Percentiles rank a stretch among this genome's conserved stretches.
Conservation (phyloP, 1,140 invertebrate species). For the Diachasmimorpha longicaudata region DNA sequence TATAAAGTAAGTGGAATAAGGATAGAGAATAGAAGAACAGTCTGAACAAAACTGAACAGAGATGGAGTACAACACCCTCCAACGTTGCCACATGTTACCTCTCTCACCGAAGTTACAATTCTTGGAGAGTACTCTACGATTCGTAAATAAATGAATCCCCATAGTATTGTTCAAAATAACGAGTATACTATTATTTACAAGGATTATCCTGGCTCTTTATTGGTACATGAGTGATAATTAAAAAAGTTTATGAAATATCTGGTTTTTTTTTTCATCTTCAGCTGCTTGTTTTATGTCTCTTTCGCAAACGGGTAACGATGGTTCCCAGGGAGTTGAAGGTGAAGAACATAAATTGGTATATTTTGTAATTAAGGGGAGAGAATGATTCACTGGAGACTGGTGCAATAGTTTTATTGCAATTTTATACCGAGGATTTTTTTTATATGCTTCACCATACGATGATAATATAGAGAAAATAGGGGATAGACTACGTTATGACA, state of each 20-base stretch:
- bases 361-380: neutral
- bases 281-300: neutral
- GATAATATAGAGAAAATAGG: too few relatives aligned
- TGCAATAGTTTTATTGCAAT: too few relatives aligned
- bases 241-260: neutral
- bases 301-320: neutral
- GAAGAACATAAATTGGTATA: neutral
- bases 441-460: too few relatives aligned
- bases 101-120: slow-evolving; percentile 46
- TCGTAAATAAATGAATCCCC: neutral
- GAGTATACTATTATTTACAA: neutral
- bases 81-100: slow-evolving; percentile 47
- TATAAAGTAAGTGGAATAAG: slow-evolving; percentile 17
- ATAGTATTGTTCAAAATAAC: neutral
- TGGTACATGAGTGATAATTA: neutral
- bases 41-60: neutral
- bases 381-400: neutral
- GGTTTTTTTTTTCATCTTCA: too few relatives aligned
- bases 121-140: slow-evolving; percentile 8
- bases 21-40: slow-evolving; percentile 18
- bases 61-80: slow-evolving; percentile 27
- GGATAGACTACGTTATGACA: too few relatives aligned
- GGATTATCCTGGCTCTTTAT: neutral
- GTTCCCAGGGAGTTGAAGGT: neutral
- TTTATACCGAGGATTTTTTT: too few relatives aligned